These are phyloP conservation scores for Chymomyza costata DNA, from an alignment of 1,140 invertebrate species.

Conservation along the genomic window DNA sequence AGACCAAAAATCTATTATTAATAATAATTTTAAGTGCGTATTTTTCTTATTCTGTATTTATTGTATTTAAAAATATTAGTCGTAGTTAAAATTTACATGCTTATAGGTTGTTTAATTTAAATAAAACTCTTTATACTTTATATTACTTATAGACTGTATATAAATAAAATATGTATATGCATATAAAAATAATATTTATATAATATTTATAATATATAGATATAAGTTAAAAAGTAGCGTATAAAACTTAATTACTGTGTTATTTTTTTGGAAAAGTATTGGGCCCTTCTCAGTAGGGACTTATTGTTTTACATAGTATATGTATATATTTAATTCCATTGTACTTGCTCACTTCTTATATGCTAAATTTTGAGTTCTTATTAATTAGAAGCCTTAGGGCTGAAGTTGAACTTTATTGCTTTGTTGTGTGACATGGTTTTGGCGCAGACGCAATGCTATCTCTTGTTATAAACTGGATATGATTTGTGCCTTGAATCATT, in stretches of 20 bases:
- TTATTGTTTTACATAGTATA: conserved; percentile 1
- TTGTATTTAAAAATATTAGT: too few species aligned
- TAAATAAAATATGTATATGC: too few species aligned
- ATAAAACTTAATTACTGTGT: conserved; percentile 14
- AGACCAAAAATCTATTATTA: too few species aligned
- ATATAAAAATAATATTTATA: too few species aligned
- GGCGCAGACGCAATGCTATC: conserved; percentile 2
- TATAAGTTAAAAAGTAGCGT: conserved; percentile 6
- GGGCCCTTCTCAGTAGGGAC: conserved; percentile 19
- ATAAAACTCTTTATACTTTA: too few species aligned
- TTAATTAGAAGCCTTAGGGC: conserved; percentile 42
- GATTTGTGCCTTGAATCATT: background rate
- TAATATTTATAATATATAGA: conserved; percentile 32
- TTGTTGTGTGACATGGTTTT: conserved; percentile 45
- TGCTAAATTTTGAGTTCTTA: conserved; percentile 22
- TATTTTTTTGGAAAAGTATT: conserved; percentile 55
- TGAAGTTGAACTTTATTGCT: conserved; percentile 69
- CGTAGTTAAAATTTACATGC: too few species aligned
- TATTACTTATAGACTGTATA: too few species aligned
- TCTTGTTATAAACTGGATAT: conserved; percentile 1
- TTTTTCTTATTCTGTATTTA: too few species aligned
- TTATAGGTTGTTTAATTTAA: too few species aligned
- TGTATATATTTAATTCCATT: conserved; percentile 4
- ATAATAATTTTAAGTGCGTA: too few species aligned
- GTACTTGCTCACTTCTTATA: conserved; percentile 24